phyloP scores from a whole-genome alignment of 2,113 vertebrate species.

The Campylomormyrus tamandua region DNA sequence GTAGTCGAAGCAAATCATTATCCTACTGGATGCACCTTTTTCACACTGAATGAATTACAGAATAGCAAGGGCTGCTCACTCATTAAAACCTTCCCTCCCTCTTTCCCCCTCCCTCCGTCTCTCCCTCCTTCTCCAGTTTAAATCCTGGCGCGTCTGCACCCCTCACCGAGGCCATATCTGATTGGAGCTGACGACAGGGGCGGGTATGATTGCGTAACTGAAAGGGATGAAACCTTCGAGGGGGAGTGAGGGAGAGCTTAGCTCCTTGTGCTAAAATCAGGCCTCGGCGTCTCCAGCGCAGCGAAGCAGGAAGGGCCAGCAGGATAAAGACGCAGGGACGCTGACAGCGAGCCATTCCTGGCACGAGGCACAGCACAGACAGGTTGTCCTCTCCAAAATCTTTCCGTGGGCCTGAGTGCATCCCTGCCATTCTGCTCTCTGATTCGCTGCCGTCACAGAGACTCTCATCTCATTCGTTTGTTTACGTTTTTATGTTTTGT shows the following conservation, averaged over 20 bases:
- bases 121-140: not conserved
- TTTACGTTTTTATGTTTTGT: conserved; percentile 6
- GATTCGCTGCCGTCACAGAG: not conserved
- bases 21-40: not conserved
- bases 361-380: not conserved
- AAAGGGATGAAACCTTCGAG: conserved; percentile 14
- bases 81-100: not conserved
- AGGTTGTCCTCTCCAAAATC: not conserved
- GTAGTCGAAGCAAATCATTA: not conserved
- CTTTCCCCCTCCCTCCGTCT: not conserved
- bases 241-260: conserved; percentile 16
- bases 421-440: not conserved
- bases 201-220: conserved; percentile 18
- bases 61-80: not conserved
- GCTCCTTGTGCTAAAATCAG: not conserved
- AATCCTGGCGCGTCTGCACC: not conserved
- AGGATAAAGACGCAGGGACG: not conserved
- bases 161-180: not conserved
- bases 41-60: not conserved
- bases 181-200: conserved; percentile 17
- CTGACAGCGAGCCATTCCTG: not conserved
- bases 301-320: not conserved
- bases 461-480: conserved; percentile 4
- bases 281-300: not conserved
- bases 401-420: not conserved